Evolutionary conservation across 2,797 vertebrate genomes (phyloP), one percentile per base, ranked within the genome.

Genomic region (Thalassophryne amazonica): DNA sequence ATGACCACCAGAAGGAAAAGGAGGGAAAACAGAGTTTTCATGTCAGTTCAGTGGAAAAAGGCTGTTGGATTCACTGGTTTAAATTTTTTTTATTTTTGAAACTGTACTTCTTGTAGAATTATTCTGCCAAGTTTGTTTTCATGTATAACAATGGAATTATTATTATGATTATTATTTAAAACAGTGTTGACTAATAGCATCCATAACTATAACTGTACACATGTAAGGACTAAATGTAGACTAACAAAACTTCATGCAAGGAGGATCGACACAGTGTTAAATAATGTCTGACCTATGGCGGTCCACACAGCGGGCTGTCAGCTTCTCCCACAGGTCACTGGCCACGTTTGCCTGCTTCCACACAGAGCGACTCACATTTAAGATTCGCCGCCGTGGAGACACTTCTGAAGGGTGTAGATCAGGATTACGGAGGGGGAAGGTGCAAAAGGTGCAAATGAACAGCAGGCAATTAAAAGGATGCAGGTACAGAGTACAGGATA

Each of bases 271-370:
- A 15, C 3, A 10, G 4, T 12, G 21, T 17, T 6, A 13, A 41
- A 58, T 1, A 13, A 28, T 18, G 4, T 36, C 73, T 60, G 41
- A 89, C 59, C 93, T 93, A 55, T 98, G 95, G 35, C 96, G 93
- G 78, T 98, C 96, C 57, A 98, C 90, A 0, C 95, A 98, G 11
- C 94, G 94, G 0, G 95, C 95, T 0, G 94, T 96, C 78, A 99
- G 84, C 73, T 97, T 97, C 63, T 99, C 97, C 97, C 96, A 98
- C 37, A 98, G 88, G 79, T 99, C 96, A 0, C 96, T 97, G 62
- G 96, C 91, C 72, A 98, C 95, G 0, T 94, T 98, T 0, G 95
- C 96, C 85, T 99, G 97, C 68, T 98, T 98, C 96, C 97, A 98
- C 13, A 99, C 94, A 2, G 94, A 94, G 37, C 96, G 95, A 65